Conservation (phyloP, 2,888 invertebrate genomes). For the Limnephilus lunatus region DNA sequence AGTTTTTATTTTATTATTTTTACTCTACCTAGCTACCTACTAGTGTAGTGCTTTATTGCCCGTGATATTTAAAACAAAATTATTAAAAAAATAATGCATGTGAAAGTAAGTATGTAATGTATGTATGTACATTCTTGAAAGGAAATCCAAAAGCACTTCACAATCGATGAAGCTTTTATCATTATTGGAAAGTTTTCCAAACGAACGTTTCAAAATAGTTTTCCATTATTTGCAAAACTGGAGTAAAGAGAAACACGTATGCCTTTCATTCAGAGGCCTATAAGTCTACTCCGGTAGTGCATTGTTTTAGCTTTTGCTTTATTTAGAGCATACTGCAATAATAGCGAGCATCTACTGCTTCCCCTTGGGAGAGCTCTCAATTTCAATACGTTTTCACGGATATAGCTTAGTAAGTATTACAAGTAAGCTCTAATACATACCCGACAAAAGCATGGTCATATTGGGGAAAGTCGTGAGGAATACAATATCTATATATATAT, state of each 20-base stretch:
- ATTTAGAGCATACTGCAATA: conserved; percentile 20
- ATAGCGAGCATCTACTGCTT: neutral
- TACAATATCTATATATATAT: neutral
- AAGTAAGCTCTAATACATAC: neutral
- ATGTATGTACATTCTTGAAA: neutral
- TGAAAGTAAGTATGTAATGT: too few relatives aligned
- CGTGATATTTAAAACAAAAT: neutral
- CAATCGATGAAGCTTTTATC: conserved; percentile 45
- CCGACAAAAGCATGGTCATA: neutral
- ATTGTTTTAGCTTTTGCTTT: conserved; percentile 39
- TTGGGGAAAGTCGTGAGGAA: neutral
- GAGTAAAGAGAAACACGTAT: conserved; percentile 13
- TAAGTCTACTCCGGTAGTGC: neutral
- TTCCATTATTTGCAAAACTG: conserved; percentile 9
- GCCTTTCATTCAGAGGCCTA: conserved; percentile 16
- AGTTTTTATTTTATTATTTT: neutral
- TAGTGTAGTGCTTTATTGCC: neutral
- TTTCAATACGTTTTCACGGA: neutral
- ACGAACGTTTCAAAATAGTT: conserved; percentile 24
- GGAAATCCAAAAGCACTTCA: neutral
- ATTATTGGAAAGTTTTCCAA: conserved; percentile 8
- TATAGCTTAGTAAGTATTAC: neutral
- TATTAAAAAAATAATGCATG: neutral
- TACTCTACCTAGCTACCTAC: neutral
- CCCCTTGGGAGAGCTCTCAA: neutral